Percentiles rank a stretch among this genome's conserved stretches.
These are phyloP conservation scores for Sesamia nonagrioides DNA, from an alignment of 1,140 invertebrate genomes.

Conservation along the genomic window DNA sequence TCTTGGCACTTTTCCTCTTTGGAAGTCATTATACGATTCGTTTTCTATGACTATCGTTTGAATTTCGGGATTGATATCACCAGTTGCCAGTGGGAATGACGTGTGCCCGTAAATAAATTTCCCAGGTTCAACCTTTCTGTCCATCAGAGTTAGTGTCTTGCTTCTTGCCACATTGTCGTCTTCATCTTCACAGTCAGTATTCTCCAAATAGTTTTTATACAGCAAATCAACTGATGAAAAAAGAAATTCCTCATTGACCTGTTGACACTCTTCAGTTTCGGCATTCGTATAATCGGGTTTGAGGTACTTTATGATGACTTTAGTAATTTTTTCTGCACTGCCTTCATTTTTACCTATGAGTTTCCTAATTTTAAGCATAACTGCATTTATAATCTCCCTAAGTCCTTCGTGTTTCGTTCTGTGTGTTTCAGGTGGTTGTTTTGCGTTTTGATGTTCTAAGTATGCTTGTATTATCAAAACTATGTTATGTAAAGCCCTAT, in stretches of 20 bases:
- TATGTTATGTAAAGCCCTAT: slow-evolving; percentile 30
- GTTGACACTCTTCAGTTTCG: slow-evolving; percentile 6
- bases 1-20: neutral
- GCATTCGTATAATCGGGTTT: neutral
- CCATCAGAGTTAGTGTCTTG: neutral
- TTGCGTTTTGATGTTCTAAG: slow-evolving; percentile 20
- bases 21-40: neutral
- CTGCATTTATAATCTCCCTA: neutral
- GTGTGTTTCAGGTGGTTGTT: neutral
- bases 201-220: slow-evolving; percentile 24
- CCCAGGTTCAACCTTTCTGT: neutral
- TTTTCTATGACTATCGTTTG: neutral
- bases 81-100: too few relatives aligned
- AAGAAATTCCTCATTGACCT: slow-evolving; percentile 8
- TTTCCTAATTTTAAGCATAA: slow-evolving; percentile 11
- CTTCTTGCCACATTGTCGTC: neutral
- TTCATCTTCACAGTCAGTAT: neutral
- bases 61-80: neutral
- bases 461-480: slow-evolving; percentile 25
- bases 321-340: neutral
- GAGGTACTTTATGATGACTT: neutral
- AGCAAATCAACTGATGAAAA: neutral
- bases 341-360: neutral
- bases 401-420: neutral
- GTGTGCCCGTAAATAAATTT: neutral